phyloP scores from a whole-genome alignment of 1,140 invertebrate species.

The Lepidurus couesii region DNA sequence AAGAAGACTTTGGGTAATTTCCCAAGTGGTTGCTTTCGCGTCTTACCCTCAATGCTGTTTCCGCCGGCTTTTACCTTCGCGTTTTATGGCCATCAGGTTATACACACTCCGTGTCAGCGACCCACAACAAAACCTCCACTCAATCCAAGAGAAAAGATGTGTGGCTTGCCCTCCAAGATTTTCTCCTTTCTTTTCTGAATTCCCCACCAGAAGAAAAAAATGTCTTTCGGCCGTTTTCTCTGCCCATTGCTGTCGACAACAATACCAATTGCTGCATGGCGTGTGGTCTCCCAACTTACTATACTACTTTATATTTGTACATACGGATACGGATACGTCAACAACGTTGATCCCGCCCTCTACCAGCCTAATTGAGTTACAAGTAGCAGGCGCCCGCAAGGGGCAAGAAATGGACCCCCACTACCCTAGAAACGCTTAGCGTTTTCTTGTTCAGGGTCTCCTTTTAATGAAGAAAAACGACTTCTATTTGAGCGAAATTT shows the following conservation, averaged over 20 bases:
- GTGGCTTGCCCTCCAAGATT: background rate
- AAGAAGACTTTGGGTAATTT: slow-evolving; percentile 11
- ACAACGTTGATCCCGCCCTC: background rate
- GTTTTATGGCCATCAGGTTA: slow-evolving; percentile 9
- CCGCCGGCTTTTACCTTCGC: background rate
- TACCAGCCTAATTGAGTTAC: background rate
- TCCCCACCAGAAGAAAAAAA: background rate
- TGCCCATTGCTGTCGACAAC: background rate
- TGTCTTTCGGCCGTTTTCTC: background rate
- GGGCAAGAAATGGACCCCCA: background rate
- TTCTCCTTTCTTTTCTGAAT: background rate
- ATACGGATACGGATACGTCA: background rate
- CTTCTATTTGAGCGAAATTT: background rate
- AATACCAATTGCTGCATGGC: background rate
- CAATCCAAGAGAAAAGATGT: background rate
- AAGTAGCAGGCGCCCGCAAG: background rate
- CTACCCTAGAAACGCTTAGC: background rate
- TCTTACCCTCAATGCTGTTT: slow-evolving; percentile 3
- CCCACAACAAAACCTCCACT: background rate
- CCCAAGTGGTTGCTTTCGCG: slow-evolving; percentile 18
- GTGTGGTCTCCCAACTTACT: background rate
- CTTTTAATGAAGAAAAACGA: background rate
- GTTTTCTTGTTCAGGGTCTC: background rate
- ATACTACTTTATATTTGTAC: background rate
- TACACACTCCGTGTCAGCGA: slow-evolving; percentile 8